Evolutionary conservation across 2,797 vertebrate species (phyloP), one percentile per base, ranked within the genome.

Genomic region (Enteromius mattozi): DNA sequence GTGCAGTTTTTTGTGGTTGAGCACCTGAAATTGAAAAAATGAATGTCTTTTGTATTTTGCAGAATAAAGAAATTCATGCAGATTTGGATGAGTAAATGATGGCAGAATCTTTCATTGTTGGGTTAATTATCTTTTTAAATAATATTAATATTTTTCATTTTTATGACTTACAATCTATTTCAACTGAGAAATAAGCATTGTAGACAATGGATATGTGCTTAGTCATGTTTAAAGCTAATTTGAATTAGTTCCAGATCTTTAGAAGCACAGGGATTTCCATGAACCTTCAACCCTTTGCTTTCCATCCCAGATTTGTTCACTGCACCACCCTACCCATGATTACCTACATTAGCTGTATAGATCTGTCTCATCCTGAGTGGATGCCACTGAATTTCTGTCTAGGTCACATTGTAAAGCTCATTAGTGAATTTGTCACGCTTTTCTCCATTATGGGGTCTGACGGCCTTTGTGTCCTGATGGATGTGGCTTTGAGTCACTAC

Each of bases 401-500:
- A 84, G 83, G 83, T 84, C 83, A 79, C 83, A 84, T 80, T 80
- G 76, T 84, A 84, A 80, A 75, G 81, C 68, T 78, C 59, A 76
- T 86, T 83, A 86, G 51, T 2, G 81, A 75, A 80, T 86, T 86
- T 76, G 89, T 90, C 84, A 87, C 90, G 90, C 88, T 93, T 91
- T 93, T 86, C 70, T 79, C 83, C 84, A 88, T 86, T 88, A 90
- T 84, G 88, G 51, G 84, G 86, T 72, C 27, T 66, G n/a, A 89
- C 84, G 81, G 83, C 88, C 89, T 90, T 93, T 93, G 91, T 94
- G 91, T 92, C 88, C 90, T 90, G 92, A 92, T 90, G 90, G 90
- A 93, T 81, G 90, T 93, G 92, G 92, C 93, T 91, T 91, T 94
- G 93, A 93, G 90, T 93, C 93, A 93, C 92, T 93, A 89, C 88